phyloP scores from a whole-genome alignment of 2,797 vertebrate genomes.

The Enteromius anoplus region DNA sequence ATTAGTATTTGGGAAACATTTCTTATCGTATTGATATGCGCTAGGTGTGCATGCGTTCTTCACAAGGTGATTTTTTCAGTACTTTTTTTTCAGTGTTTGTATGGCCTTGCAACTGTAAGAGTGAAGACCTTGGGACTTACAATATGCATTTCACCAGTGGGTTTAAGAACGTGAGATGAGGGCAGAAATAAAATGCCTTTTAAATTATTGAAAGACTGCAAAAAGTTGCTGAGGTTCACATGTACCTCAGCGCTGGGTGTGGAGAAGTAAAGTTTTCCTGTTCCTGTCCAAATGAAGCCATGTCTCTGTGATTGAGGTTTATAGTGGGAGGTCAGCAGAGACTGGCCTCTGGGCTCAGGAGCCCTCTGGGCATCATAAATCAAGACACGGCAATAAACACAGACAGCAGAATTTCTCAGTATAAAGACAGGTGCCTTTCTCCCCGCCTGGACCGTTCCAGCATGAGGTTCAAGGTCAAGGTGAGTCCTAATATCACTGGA shows the following conservation, averaged over 20 bases:
- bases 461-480: conserved; percentile 53
- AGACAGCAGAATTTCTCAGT: conserved; percentile 53
- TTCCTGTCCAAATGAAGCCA: conserved; percentile 35
- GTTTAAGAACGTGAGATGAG: conserved; percentile 1
- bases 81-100: background rate
- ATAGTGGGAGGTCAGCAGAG: conserved; percentile 51
- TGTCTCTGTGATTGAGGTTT: conserved; percentile 56
- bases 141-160: background rate
- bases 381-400: conserved; percentile 58
- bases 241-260: conserved; percentile 17
- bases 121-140: conserved; percentile 6
- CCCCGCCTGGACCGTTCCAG: conserved; percentile 17
- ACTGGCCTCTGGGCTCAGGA: conserved; percentile 28
- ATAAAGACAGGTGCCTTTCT: conserved; percentile 51
- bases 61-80: background rate
- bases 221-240: conserved; percentile 19
- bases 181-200: background rate
- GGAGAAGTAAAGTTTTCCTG: conserved; percentile 28
- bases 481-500: conserved; percentile 38
- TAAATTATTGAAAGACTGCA: conserved; percentile 12
- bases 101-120: conserved; percentile 3
- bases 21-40: background rate
- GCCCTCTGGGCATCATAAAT: conserved; percentile 56
- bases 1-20: conserved; percentile 14
- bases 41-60: background rate